Evolutionary conservation across 2,797 vertebrate genomes (phyloP).

Genomic region (Leptodactylus fallax): DNA sequence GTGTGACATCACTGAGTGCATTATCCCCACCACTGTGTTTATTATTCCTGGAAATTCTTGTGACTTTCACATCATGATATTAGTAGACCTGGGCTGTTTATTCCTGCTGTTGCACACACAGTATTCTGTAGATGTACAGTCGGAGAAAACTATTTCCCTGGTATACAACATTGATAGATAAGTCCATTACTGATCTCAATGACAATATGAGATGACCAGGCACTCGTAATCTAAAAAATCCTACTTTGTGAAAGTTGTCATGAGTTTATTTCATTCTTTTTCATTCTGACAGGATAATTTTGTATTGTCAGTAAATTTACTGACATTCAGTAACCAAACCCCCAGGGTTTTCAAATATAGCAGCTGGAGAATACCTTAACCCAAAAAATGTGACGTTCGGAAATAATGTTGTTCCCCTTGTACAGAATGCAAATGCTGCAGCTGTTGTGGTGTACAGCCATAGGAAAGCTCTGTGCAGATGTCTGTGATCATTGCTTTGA

Average conservation of each 20-base stretch:
- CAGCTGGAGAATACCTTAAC: conserved; percentile 16
- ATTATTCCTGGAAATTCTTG: no score
- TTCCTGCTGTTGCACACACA: no score
- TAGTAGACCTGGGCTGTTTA: no score
- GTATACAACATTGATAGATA: no score
- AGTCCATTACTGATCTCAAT: no score
- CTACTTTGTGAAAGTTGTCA: neutral
- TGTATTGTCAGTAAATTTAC: conserved; percentile 1
- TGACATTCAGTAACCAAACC: neutral
- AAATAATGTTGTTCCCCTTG: neutral
- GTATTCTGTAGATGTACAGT: no score
- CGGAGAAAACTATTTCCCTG: no score
- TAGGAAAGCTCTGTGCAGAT: conserved; percentile 19
- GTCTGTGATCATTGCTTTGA: conserved; percentile 8
- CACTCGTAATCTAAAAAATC: no score
- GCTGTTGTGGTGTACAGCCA: conserved; percentile 37
- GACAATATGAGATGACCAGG: no score
- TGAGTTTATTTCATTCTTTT: neutral
- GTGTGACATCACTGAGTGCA: no score
- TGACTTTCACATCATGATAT: no score
- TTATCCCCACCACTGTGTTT: no score
- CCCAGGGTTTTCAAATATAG: neutral
- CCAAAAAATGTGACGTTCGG: neutral
- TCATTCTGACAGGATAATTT: neutral
- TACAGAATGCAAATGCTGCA: conserved; percentile 28